phyloP scores from a whole-genome alignment of 2,797 vertebrate genomes.

The Acipenser oxyrinchus region DNA sequence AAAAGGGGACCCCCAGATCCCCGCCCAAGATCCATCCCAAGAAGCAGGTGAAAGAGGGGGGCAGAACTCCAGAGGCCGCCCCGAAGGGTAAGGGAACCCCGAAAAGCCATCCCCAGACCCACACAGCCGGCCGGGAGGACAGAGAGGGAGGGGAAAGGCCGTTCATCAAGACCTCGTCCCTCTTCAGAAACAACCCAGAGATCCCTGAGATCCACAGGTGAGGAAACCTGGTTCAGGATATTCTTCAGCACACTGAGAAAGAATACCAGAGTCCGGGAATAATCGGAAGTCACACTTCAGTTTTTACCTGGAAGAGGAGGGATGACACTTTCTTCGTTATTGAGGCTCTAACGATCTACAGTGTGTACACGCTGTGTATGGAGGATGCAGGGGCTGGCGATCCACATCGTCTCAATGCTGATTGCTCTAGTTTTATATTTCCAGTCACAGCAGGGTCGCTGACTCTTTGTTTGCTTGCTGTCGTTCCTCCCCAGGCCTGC shows the following conservation, averaged over 20 bases:
- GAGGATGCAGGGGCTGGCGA: no score
- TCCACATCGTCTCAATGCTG: no score
- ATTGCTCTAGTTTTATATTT: no score
- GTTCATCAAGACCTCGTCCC: conserved; percentile 76
- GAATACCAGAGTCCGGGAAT: no score
- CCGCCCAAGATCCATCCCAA: conserved; percentile 23
- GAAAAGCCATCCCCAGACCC: conserved; percentile 19
- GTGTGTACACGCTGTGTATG: no score
- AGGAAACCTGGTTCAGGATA: background rate
- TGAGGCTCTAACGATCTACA: no score
- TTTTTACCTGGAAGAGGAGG: no score
- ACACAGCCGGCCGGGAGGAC: background rate
- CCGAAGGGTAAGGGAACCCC: conserved; percentile 20
- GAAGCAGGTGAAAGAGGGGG: background rate
- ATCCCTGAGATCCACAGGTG: conserved; percentile 78
- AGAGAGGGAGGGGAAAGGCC: conserved; percentile 30
- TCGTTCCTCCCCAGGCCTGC: conserved; percentile 43
- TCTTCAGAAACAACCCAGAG: conserved; percentile 90
- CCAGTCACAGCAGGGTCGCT: no score
- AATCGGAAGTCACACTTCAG: no score
- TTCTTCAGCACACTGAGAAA: no score
- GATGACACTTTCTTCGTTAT: no score
- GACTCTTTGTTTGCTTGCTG: no score
- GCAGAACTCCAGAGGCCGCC: conserved; percentile 8
- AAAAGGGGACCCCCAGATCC: conserved; percentile 9